These are phyloP conservation scores for Tenthredo notha DNA, from an alignment of 2,888 invertebrate species.

Conservation along the genomic window DNA sequence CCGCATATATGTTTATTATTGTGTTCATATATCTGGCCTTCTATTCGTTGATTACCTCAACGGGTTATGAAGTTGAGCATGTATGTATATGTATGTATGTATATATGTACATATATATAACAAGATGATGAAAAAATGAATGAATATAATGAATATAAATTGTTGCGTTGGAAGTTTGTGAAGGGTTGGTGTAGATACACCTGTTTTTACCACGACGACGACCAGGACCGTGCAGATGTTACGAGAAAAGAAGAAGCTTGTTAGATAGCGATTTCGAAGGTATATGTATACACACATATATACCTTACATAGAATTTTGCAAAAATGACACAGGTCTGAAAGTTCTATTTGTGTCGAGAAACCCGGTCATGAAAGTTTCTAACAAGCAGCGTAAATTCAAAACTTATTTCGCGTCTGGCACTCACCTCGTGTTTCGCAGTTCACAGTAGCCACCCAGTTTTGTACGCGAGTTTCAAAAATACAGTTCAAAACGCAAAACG, in stretches of 20 bases:
- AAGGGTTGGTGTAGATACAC: neutral
- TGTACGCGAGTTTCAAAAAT: neutral
- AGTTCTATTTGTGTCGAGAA: neutral
- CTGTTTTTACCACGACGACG: neutral
- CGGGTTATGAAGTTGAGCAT: too few species aligned
- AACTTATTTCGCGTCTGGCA: slow-evolving; percentile 31
- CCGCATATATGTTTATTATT: neutral
- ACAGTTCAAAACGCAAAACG: neutral
- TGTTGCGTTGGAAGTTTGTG: neutral
- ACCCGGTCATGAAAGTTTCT: neutral
- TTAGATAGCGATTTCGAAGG: neutral
- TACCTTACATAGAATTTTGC: neutral
- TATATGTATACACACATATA: neutral
- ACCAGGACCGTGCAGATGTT: neutral
- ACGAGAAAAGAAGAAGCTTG: neutral
- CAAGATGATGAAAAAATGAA: neutral
- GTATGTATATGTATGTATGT: too few species aligned
- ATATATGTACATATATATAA: neutral
- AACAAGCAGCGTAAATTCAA: slow-evolving; percentile 41
- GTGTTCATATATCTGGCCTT: too few species aligned
- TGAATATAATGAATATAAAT: slow-evolving; percentile 3
- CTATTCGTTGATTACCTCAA: neutral
- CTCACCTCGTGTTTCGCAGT: neutral
- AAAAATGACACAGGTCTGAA: slow-evolving; percentile 12
- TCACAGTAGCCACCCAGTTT: neutral